These are phyloP conservation scores for Diaperis boleti DNA, from an alignment of 2,888 invertebrate species.

Conservation along the genomic window DNA sequence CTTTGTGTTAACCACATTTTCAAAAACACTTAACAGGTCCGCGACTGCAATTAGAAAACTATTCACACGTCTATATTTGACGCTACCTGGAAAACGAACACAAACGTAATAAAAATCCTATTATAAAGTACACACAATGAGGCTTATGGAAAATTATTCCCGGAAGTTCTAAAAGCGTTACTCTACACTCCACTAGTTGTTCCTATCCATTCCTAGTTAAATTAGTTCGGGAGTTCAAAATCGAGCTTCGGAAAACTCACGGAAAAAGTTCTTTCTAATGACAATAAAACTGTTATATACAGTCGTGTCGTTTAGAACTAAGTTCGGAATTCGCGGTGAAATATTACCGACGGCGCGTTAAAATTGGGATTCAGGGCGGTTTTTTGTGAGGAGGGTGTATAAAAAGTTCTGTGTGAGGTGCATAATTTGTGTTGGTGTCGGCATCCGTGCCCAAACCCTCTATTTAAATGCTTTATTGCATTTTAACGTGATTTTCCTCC, in stretches of 20 bases:
- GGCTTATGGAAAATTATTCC: slow-evolving; percentile 12
- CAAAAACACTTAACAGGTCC: too few species aligned
- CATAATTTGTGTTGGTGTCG: slow-evolving; percentile 35
- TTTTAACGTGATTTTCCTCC: slow-evolving; percentile 29
- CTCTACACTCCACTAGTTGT: slow-evolving; percentile 15
- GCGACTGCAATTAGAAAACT: too few species aligned
- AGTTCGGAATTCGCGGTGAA: slow-evolving; percentile 12
- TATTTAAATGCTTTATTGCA: slow-evolving; percentile 35
- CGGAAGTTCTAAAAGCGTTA: slow-evolving; percentile 8
- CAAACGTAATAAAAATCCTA: slow-evolving; percentile 1
- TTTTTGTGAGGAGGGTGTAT: slow-evolving; percentile 19
- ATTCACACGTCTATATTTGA: too few species aligned
- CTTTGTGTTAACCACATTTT: too few species aligned
- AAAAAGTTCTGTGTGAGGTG: slow-evolving; percentile 27
- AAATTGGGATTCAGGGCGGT: slow-evolving; percentile 18
- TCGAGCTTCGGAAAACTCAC: slow-evolving; percentile 1
- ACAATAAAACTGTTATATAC: slow-evolving; percentile 11
- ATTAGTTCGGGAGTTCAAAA: slow-evolving; percentile 9
- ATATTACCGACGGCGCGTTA: slow-evolving; percentile 9
- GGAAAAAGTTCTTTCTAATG: not conserved
- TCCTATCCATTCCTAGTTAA: slow-evolving; percentile 16
- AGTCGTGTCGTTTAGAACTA: slow-evolving; percentile 1
- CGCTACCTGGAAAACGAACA: too few species aligned
- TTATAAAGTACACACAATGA: slow-evolving; percentile 13
- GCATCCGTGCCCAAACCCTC: slow-evolving; percentile 24